Percentiles rank a stretch among this genome's conserved stretches.
Evolutionary conservation across 2,888 invertebrate species (phyloP).

Genomic region (Empis livida): DNA sequence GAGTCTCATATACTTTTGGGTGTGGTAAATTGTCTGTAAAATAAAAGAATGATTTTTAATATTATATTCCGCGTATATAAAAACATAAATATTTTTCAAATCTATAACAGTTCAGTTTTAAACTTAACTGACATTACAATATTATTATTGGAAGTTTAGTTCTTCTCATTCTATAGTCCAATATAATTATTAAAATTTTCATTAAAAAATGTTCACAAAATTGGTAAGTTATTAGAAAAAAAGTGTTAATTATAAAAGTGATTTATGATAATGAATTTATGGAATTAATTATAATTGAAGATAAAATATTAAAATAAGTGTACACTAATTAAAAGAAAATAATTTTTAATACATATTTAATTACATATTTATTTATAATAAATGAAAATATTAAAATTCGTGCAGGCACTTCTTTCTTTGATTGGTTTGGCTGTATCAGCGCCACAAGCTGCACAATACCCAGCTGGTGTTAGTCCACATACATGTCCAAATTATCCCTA

Average conservation of each 20-base stretch:
- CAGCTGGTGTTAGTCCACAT: conserved; percentile 38
- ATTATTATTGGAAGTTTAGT: conserved; percentile 31
- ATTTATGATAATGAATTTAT: no score
- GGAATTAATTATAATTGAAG: background rate
- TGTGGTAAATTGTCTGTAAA: background rate
- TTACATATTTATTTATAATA: no score
- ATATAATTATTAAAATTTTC: conserved; percentile 10
- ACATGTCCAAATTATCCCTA: conserved; percentile 39
- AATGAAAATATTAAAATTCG: conserved; percentile 7
- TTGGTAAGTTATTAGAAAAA: conserved; percentile 28
- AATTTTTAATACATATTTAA: no score
- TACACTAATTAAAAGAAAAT: no score
- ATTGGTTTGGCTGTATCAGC: conserved; percentile 28
- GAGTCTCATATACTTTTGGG: background rate
- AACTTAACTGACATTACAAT: background rate
- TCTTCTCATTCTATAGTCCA: conserved; percentile 25
- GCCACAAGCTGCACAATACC: conserved; percentile 36
- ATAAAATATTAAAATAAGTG: no score
- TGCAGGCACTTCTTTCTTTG: conserved; percentile 26
- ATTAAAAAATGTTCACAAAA: conserved; percentile 31
- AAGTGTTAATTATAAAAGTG: background rate
- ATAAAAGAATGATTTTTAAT: background rate
- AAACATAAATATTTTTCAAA: background rate
- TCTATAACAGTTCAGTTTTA: background rate
- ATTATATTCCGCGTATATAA: conserved; percentile 1